A percentile compares a stretch with the other conserved stretches of the same genome.
Conservation (phyloP, 2,888 invertebrate species). For the Xylota sylvarum region DNA sequence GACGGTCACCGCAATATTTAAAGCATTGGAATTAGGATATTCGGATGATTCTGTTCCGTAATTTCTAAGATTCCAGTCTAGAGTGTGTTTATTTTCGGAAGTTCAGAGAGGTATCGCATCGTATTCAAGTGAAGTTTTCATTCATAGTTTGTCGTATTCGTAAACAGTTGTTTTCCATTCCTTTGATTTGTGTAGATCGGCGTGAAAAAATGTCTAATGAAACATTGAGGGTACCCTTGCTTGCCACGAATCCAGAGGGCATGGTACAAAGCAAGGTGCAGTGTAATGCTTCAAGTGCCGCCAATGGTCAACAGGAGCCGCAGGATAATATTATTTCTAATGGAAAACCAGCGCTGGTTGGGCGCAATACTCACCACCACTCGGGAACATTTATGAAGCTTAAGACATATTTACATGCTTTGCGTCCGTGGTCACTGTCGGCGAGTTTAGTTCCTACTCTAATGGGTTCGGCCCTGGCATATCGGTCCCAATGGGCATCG, state of each 20-base stretch:
- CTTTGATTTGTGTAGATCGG: constrained; percentile 35
- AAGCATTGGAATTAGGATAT: constrained; percentile 55
- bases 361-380: constrained; percentile 42
- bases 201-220: constrained; percentile 63
- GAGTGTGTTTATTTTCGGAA: constrained; percentile 49
- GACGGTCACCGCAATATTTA: constrained; percentile 61
- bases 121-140: constrained; percentile 59
- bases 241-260: constrained; percentile 73
- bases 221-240: constrained; percentile 63
- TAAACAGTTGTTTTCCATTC: constrained; percentile 45
- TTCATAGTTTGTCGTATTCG: constrained; percentile 58
- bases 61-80: constrained; percentile 43
- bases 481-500: constrained; percentile 90
- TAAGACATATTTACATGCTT: constrained; percentile 94
- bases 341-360: constrained; percentile 54
- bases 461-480: constrained; percentile 94
- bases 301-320: constrained; percentile 58
- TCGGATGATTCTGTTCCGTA: constrained; percentile 54
- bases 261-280: constrained; percentile 78
- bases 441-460: constrained; percentile 96
- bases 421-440: constrained; percentile 97
- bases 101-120: constrained; percentile 54
- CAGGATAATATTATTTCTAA: constrained; percentile 50
- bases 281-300: constrained; percentile 65
- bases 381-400: constrained; percentile 91